phyloP scores from a whole-genome alignment of 2,888 invertebrate species.

The Cremastinae sp. region DNA sequence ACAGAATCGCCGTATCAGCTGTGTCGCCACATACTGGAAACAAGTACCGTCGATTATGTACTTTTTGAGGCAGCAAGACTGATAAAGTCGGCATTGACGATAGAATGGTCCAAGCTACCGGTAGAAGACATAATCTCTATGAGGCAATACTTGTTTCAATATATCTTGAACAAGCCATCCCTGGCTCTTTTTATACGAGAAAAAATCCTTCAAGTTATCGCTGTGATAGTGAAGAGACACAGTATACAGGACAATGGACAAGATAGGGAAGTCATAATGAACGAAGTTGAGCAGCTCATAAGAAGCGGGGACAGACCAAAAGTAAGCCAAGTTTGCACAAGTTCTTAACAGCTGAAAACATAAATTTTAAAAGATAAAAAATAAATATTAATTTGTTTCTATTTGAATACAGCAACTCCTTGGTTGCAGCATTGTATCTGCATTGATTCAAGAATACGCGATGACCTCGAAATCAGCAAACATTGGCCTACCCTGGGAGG shows the following conservation, averaged over 20 bases:
- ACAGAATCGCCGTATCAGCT: conserved; percentile 90
- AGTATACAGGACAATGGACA: conserved; percentile 88
- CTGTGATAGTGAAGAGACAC: conserved; percentile 92
- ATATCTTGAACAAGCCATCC: conserved; percentile 85
- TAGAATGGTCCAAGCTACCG: conserved; percentile 91
- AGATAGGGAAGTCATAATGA: conserved; percentile 86
- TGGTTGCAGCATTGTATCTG: conserved; percentile 91
- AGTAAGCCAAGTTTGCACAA: conserved; percentile 78
- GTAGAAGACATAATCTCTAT: conserved; percentile 86
- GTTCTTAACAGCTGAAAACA: no score
- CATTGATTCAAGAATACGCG: conserved; percentile 94
- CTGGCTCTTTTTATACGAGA: conserved; percentile 90
- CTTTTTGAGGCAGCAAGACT: conserved; percentile 93
- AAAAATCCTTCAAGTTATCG: conserved; percentile 88
- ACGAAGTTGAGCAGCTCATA: conserved; percentile 89
- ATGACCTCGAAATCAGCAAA: conserved; percentile 92
- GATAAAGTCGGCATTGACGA: conserved; percentile 89
- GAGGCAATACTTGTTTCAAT: conserved; percentile 90
- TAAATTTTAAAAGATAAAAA: not conserved
- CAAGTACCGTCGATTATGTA: conserved; percentile 88
- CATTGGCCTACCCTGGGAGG: conserved; percentile 93
- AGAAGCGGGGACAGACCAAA: conserved; percentile 85
- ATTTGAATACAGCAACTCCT: conserved; percentile 86
- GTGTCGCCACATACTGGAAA: conserved; percentile 90
- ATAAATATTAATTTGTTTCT: conserved; percentile 1